These are phyloP conservation scores for Lota lota DNA, from an alignment of 2,113 vertebrate genomes.

Conservation along the genomic window DNA sequence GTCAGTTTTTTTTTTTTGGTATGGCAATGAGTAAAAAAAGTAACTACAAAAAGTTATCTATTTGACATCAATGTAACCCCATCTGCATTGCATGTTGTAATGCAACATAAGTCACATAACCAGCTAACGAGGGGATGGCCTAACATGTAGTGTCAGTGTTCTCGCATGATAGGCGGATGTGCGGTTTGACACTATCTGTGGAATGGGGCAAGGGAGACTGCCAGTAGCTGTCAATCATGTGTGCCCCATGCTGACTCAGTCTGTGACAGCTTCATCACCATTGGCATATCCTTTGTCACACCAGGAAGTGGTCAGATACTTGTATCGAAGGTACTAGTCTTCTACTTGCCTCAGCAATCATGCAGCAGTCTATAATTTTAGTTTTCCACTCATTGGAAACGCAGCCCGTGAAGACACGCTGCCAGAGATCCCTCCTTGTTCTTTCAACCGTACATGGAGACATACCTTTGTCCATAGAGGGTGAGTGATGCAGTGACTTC, in stretches of 20 bases:
- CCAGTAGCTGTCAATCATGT: conserved; percentile 50
- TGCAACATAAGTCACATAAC: neutral
- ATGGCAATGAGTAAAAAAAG: conserved; percentile 15
- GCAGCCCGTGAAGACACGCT: conserved; percentile 21
- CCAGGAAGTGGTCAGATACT: conserved; percentile 30
- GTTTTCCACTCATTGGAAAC: conserved; percentile 2
- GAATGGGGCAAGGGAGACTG: conserved; percentile 29
- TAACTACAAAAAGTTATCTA: neutral
- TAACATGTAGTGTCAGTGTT: neutral
- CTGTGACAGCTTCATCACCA: conserved; percentile 46
- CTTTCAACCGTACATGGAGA: conserved; percentile 69
- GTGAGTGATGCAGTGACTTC: conserved; percentile 62
- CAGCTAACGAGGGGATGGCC: conserved; percentile 4
- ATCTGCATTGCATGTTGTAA: conserved; percentile 1
- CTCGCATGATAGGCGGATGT: conserved; percentile 41
- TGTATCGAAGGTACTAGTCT: too few relatives aligned
- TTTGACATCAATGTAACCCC: conserved; percentile 10
- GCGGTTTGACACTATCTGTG: conserved; percentile 33
- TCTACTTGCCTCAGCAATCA: neutral
- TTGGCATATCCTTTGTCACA: conserved; percentile 23
- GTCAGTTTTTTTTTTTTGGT: conserved; percentile 1
- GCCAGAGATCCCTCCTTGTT: conserved; percentile 28
- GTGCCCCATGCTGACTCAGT: conserved; percentile 60
- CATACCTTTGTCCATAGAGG: conserved; percentile 56
- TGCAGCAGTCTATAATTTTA: conserved; percentile 5